Evolutionary conservation across 1,140 invertebrate species (phyloP).

Genomic region (Papilio machaon): DNA sequence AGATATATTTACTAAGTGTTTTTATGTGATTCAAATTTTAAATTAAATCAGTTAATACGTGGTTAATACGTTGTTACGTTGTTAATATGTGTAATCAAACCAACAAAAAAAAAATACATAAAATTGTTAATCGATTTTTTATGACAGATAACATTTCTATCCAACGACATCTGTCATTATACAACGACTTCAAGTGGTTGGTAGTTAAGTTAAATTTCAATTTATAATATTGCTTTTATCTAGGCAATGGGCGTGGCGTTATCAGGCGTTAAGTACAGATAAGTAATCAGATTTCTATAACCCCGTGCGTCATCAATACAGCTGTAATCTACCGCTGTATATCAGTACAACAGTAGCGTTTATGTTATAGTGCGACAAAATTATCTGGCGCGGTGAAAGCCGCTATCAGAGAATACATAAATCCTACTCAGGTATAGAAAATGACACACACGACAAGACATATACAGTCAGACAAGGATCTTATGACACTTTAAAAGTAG

Average conservation of each 20-base stretch:
- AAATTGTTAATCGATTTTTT: background rate
- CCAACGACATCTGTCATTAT: background rate
- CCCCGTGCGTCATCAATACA: slow-evolving; percentile 20
- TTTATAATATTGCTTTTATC: background rate
- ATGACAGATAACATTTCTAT: background rate
- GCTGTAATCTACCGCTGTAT: slow-evolving; percentile 6
- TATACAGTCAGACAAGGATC: too few relatives aligned
- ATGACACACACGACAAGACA: too few relatives aligned
- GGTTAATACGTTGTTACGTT: too few relatives aligned
- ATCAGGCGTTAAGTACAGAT: slow-evolving; percentile 11
- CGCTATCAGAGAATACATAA: too few relatives aligned
- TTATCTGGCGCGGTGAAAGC: background rate
- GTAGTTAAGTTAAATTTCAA: slow-evolving; percentile 17
- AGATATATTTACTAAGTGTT: too few relatives aligned
- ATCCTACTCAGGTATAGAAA: too few relatives aligned
- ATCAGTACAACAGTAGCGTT: background rate
- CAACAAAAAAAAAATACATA: too few relatives aligned
- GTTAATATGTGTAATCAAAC: too few relatives aligned
- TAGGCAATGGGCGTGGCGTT: slow-evolving; percentile 16
- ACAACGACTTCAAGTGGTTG: background rate
- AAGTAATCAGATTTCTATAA: slow-evolving; percentile 10
- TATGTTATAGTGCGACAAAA: background rate
- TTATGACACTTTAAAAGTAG: too few relatives aligned
- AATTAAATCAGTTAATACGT: too few relatives aligned
- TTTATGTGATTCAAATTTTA: too few relatives aligned